Conservation (phyloP, 2,888 invertebrate species). For the Eremobia ochroleuca region DNA sequence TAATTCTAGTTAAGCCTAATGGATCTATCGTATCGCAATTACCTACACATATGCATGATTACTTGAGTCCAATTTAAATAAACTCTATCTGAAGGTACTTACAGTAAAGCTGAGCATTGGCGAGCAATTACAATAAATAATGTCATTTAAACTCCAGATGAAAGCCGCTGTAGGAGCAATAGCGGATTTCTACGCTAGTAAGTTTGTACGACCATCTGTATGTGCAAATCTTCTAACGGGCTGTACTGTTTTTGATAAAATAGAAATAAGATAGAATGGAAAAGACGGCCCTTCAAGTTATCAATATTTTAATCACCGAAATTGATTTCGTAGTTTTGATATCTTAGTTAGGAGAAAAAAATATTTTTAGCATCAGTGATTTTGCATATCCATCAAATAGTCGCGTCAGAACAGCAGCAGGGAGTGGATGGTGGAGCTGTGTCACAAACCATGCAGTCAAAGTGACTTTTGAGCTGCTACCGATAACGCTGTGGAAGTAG, state of each 20-base stretch:
- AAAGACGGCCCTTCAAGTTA: too few relatives aligned
- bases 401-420: neutral
- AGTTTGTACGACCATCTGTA: neutral
- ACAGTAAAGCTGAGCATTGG: constrained; percentile 19
- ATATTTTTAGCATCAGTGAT: rapidly evolving
- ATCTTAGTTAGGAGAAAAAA: neutral
- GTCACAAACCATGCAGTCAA: neutral
- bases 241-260: neutral
- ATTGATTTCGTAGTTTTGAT: neutral
- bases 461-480: neutral
- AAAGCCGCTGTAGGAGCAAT: constrained; percentile 62
- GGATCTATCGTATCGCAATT: constrained; percentile 51
- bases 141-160: constrained; percentile 69
- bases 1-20: constrained; percentile 52
- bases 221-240: neutral
- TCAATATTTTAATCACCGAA: neutral
- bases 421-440: neutral
- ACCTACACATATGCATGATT: constrained; percentile 46
- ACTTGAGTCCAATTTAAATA: constrained; percentile 57
- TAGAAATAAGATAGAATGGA: neutral
- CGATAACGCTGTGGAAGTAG: neutral
- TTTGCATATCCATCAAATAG: neutral
- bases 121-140: constrained; percentile 74
- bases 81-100: constrained; percentile 17
- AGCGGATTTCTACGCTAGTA: constrained; percentile 1